Evolutionary conservation across 2,113 vertebrate genomes (phyloP), one percentile per base, ranked within the genome.

Genomic region (Alligator mississippiensis): DNA sequence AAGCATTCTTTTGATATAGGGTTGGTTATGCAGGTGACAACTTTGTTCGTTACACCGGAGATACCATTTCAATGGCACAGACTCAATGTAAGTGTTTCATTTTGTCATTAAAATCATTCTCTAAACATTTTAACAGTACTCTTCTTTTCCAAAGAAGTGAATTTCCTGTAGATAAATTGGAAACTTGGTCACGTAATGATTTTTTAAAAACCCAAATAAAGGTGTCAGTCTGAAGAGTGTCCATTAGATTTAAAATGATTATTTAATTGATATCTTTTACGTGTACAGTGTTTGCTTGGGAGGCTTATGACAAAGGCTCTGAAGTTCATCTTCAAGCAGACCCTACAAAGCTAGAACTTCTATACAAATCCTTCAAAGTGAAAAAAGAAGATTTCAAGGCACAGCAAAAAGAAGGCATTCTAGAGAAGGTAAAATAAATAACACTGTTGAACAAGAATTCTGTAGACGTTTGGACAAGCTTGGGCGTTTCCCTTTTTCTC

Each of bases 361-460:
- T 99, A 60, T 99, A 99, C 92, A 98, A 98, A 75, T 99, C 99
- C 77, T 99, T 99, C 98, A 99, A 99, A 96, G 99, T 99, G 94
- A 99, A 99, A 95, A 99, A 99, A 92, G 99, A 99, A 96, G 99
- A 99, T 92, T 99, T 99, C 92, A 99, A 99, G 93, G 98, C 99
- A 66, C 94, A 98, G 81, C 99, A 99, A 98, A 99, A 99, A 90
- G 99, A 99, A 91, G 98, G 98, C 98, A 99, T 99, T 94, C 92
- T 99, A 28, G 99, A 99, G 87, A 99, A 97, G 99, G 99, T 99
- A 98, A 89, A n/a, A 81, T 3, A 85, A 21, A 21, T 3, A 1
- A n/a, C 12, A 77, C 92, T 81, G 61, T 61, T 88, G 59, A 80
- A 60, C 16, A 88, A 88, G 25, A 88, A 60, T 57, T 82, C n/a